Evolutionary conservation across 1,140 invertebrate genomes (phyloP).

Genomic region (Contarinia nasturtii): DNA sequence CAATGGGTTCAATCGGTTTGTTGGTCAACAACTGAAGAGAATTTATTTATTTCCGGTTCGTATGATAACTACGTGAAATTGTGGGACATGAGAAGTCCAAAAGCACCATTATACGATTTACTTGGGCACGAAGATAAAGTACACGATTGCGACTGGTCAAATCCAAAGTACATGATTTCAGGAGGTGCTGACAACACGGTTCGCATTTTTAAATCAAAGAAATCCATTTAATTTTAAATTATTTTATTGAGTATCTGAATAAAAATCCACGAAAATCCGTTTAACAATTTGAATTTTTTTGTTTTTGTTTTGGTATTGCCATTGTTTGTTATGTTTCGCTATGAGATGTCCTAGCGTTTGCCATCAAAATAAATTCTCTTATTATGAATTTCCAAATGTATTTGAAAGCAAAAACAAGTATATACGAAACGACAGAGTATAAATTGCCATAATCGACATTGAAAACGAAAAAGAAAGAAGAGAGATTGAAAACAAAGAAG

Average conservation of each 20-base stretch:
- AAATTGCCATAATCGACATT: too few relatives aligned
- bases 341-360: too few relatives aligned
- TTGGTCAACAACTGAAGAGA: slow-evolving; percentile 72
- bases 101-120: slow-evolving; percentile 82
- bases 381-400: neutral
- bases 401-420: too few relatives aligned
- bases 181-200: slow-evolving; percentile 87
- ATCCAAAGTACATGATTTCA: slow-evolving; percentile 67
- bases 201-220: slow-evolving; percentile 59
- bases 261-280: too few relatives aligned
- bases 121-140: slow-evolving; percentile 89
- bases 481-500: too few relatives aligned
- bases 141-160: slow-evolving; percentile 83
- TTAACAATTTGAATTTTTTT: too few relatives aligned
- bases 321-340: too few relatives aligned
- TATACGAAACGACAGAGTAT: too few relatives aligned
- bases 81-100: slow-evolving; percentile 89
- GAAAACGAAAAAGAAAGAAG: too few relatives aligned
- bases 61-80: slow-evolving; percentile 84
- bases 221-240: neutral
- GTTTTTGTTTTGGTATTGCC: too few relatives aligned
- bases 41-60: slow-evolving; percentile 81
- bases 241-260: too few relatives aligned
- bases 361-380: neutral
- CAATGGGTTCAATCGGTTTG: slow-evolving; percentile 78